phyloP scores from a whole-genome alignment of 2,888 invertebrate species.

The Nesidiocoris tenuis region DNA sequence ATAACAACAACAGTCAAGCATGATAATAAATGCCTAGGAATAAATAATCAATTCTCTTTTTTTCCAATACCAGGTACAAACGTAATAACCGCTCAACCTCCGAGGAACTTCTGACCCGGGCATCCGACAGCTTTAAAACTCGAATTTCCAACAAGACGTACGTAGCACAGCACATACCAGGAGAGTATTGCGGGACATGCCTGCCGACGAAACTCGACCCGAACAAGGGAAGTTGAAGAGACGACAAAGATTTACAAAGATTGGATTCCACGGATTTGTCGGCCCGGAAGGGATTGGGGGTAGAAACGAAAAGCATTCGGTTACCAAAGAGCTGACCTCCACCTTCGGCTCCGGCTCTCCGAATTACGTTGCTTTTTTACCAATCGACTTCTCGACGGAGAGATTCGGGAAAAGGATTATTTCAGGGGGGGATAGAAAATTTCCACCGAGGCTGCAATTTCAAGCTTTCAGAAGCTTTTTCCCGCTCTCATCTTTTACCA shows the following conservation, averaged over 20 bases:
- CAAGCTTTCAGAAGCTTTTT: not conserved
- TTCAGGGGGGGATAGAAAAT: not conserved
- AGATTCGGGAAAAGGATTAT: not conserved
- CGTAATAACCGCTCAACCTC: too few species aligned
- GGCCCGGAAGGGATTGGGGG: not conserved
- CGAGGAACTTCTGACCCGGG: too few species aligned
- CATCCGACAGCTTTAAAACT: too few species aligned
- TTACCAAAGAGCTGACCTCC: not conserved
- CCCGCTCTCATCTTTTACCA: not conserved
- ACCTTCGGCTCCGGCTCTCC: not conserved
- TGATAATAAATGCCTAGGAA: too few species aligned
- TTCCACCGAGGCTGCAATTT: not conserved
- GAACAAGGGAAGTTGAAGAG: not conserved
- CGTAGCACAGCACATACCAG: too few species aligned
- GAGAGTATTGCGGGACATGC: too few species aligned
- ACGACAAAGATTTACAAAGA: slow-evolving; percentile 7
- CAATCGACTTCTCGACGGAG: not conserved
- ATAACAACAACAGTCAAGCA: too few species aligned
- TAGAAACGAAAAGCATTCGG: not conserved
- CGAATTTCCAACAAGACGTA: too few species aligned
- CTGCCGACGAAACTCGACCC: not conserved
- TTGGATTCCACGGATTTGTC: slow-evolving; percentile 13
- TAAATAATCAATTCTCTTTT: too few species aligned
- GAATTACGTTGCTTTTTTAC: not conserved
- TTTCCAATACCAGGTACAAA: too few species aligned